Evolutionary conservation across 2,797 vertebrate genomes (phyloP).

Genomic region (Ataeniobius toweri): DNA sequence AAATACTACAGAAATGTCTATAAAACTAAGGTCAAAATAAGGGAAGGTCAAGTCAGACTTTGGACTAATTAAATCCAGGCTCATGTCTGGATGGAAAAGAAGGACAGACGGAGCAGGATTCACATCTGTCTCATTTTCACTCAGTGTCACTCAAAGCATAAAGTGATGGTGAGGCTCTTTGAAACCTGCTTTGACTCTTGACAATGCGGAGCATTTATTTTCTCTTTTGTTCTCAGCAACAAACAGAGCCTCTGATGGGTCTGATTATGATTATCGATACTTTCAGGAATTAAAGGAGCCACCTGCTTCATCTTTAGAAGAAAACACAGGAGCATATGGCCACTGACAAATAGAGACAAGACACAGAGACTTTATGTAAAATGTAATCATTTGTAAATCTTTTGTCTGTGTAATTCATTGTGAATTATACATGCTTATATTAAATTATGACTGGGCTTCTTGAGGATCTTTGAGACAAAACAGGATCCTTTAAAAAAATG

Average conservation of each 20-base stretch:
- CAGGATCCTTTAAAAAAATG: conserved; percentile 6
- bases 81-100: conserved; percentile 4
- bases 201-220: conserved; percentile 39
- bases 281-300: conserved; percentile 60
- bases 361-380: conserved; percentile 29
- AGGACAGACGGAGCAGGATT: background rate
- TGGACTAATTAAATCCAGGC: conserved; percentile 19
- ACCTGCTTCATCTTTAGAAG: conserved; percentile 62
- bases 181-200: conserved; percentile 26
- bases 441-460: conserved; percentile 4
- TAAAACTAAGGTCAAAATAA: conserved; percentile 13
- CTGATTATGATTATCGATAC: conserved; percentile 63
- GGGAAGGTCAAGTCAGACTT: conserved; percentile 43
- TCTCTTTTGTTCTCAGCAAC: conserved; percentile 62
- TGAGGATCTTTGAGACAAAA: conserved; percentile 5
- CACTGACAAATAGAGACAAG: conserved; percentile 28
- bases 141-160: conserved; percentile 14
- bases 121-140: background rate
- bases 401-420: conserved; percentile 10
- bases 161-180: conserved; percentile 28
- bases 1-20: background rate
- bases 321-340: conserved; percentile 50
- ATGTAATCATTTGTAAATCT: conserved; percentile 9
- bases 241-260: conserved; percentile 50
- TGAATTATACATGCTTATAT: conserved; percentile 13